Percentiles rank a stretch among this genome's conserved stretches.
Evolutionary conservation across 2,888 invertebrate species (phyloP).

Genomic region (Pardosa pseudoannulata): DNA sequence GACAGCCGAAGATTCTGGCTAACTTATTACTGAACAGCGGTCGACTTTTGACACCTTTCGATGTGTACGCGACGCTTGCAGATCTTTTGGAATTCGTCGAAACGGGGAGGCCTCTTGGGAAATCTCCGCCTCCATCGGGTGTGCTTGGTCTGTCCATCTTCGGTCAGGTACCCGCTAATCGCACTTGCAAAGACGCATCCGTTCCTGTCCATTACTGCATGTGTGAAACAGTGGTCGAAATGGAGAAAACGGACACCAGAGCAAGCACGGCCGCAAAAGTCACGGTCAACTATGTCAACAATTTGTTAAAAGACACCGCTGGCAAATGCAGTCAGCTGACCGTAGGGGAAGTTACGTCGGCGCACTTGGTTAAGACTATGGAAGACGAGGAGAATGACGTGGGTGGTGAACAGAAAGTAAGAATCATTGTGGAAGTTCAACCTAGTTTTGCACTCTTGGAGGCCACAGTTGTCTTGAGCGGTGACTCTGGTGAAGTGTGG

Average conservation of each 20-base stretch:
- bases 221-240: slow-evolving; percentile 84
- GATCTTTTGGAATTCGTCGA: slow-evolving; percentile 41
- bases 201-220: slow-evolving; percentile 93
- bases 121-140: neutral
- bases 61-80: slow-evolving; percentile 76
- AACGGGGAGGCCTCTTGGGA: slow-evolving; percentile 18
- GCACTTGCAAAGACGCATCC: slow-evolving; percentile 87
- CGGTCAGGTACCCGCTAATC: slow-evolving; percentile 81
- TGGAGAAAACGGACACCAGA: slow-evolving; percentile 80
- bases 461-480: slow-evolving; percentile 82
- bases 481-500: slow-evolving; percentile 53
- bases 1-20: slow-evolving; percentile 74
- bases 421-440: slow-evolving; percentile 81
- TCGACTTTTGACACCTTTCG: slow-evolving; percentile 77
- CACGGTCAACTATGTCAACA: slow-evolving; percentile 37
- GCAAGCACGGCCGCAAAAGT: slow-evolving; percentile 25
- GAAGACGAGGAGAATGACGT: neutral
- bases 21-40: slow-evolving; percentile 75
- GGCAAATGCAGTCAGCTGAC: slow-evolving; percentile 2
- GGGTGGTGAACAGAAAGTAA: slow-evolving; percentile 10
- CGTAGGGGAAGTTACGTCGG: neutral
- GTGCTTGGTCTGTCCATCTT: slow-evolving; percentile 43
- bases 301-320: slow-evolving; percentile 28
- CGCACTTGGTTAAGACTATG: slow-evolving; percentile 23
- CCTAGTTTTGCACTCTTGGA: slow-evolving; percentile 88